Base-by-base conservation (phyloP, 2,113 vertebrate species). In the Neodon shergylaensis region DNA sequence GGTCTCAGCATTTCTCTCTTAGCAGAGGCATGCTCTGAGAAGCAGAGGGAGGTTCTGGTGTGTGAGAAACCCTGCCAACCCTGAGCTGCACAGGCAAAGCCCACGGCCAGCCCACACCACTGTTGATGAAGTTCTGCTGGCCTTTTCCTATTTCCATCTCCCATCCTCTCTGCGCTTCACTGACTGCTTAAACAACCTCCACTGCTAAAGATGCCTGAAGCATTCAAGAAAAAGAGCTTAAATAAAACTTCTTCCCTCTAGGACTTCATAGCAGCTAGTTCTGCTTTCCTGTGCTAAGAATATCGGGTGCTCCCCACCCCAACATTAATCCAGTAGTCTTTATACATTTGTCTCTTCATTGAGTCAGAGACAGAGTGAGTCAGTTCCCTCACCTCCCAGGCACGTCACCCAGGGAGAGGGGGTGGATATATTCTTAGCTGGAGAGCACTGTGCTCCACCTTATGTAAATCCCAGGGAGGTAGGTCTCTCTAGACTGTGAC, bases 331-430 rank as follows among this genome's bases (percentile, higher is more conserved):
- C 78, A 96, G 74, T 54, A n/a, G 47, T 97, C 70, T 91, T 58
- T 83, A 72, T 94, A 28, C 91, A 90, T 94, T 96, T 88, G 61
- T 91, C 95, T 93, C 93, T 96, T 91, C 96, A 76, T 79, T 97
- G 88, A 97, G 89, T 96, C 94, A 95, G 95, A 96, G 83, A 79
- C 52, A 21, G 65, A 66, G 66, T 97, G 97, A 98, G 96, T 98
- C 97, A 97, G 88, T 94, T 95, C 97, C 92, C 94, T 95, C n/a
- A 89, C 95, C 91, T 95, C 97, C 92, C 89, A 77, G 91, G 39
- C 70, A 14, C 10, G 52, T 63, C 13, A 4, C 91, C 63, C 83
- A 90, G 92, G 79, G 95, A 72, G 31, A 21, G 63, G 93, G 22
- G 91, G 94, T 81, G 97, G 88, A 73, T 16, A 52, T 97, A 92